Percentiles rank a stretch among this genome's conserved stretches.
Evolutionary conservation across 2,113 vertebrate genomes (phyloP).

Genomic region (Oreochromis niloticus): DNA sequence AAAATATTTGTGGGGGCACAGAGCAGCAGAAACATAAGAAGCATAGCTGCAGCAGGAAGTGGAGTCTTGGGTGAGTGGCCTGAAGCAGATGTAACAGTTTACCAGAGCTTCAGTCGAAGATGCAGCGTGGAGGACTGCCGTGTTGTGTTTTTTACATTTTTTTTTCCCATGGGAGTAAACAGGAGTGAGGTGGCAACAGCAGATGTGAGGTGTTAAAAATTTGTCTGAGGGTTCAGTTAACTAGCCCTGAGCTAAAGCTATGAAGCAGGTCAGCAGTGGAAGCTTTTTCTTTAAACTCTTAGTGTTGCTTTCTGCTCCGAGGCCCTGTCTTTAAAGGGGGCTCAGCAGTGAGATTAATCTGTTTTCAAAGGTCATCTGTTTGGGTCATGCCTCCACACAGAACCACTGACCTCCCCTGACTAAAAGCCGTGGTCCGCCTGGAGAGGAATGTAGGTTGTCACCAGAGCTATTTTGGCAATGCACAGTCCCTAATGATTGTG

Average conservation of each 20-base stretch:
- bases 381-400: slow-evolving; percentile 60
- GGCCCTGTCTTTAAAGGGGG: slow-evolving; percentile 58
- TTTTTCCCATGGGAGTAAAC: not conserved
- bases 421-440: slow-evolving; percentile 64
- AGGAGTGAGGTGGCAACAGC: not conserved
- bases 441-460: slow-evolving; percentile 74
- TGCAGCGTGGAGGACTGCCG: slow-evolving; percentile 48
- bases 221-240: slow-evolving; percentile 55
- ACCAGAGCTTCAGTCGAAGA: slow-evolving; percentile 56
- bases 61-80: slow-evolving; percentile 51
- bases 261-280: slow-evolving; percentile 40
- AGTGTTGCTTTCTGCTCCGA: slow-evolving; percentile 63
- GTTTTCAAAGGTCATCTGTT: slow-evolving; percentile 68
- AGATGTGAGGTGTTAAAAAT: slow-evolving; percentile 35
- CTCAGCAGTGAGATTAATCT: slow-evolving; percentile 65
- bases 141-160: slow-evolving; percentile 41
- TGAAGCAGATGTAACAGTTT: slow-evolving; percentile 67
- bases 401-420: slow-evolving; percentile 65
- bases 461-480: slow-evolving; percentile 78
- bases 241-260: not conserved
- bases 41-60: slow-evolving; percentile 61
- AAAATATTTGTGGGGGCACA: slow-evolving; percentile 88
- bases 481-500: slow-evolving; percentile 73
- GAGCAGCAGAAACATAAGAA: slow-evolving; percentile 78
- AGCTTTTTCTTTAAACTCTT: slow-evolving; percentile 45